These are phyloP conservation scores for Callorhinus ursinus DNA, from an alignment of 2,113 vertebrate genomes.

Conservation along the genomic window DNA sequence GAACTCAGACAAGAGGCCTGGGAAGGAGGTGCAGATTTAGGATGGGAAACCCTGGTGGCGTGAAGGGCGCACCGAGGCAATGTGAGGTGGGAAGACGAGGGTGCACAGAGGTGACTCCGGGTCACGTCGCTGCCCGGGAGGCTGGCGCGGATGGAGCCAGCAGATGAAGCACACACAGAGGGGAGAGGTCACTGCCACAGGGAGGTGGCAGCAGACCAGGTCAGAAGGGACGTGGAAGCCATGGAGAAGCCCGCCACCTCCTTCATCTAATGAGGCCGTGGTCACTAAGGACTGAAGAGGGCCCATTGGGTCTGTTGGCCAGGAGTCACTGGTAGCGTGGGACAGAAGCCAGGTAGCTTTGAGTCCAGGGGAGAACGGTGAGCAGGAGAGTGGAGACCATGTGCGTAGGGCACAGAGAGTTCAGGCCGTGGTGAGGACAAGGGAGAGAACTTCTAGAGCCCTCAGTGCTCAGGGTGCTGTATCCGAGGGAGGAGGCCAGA, in stretches of 20 bases:
- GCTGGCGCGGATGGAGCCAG: neutral
- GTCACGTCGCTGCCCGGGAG: neutral
- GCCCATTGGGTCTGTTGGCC: accelerated
- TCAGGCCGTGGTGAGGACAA: neutral
- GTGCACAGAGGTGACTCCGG: neutral
- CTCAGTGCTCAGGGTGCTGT: neutral
- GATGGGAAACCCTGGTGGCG: neutral
- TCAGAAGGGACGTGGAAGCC: neutral
- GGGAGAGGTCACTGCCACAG: neutral
- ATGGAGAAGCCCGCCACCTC: neutral
- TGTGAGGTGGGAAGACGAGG: neutral
- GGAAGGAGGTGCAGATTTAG: neutral
- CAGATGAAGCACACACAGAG: neutral
- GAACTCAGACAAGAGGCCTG: neutral
- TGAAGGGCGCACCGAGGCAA: neutral
- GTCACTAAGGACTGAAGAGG: neutral
- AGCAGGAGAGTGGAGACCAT: neutral
- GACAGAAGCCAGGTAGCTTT: neutral
- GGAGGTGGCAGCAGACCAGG: neutral
- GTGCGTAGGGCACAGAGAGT: neutral
- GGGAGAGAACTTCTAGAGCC: neutral
- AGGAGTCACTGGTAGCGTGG: neutral
- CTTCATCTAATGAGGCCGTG: neutral
- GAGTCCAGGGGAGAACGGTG: neutral
- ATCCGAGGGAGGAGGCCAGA: neutral